Evolutionary conservation across 2,797 vertebrate species (phyloP).

Genomic region (Liasis olivaceus): DNA sequence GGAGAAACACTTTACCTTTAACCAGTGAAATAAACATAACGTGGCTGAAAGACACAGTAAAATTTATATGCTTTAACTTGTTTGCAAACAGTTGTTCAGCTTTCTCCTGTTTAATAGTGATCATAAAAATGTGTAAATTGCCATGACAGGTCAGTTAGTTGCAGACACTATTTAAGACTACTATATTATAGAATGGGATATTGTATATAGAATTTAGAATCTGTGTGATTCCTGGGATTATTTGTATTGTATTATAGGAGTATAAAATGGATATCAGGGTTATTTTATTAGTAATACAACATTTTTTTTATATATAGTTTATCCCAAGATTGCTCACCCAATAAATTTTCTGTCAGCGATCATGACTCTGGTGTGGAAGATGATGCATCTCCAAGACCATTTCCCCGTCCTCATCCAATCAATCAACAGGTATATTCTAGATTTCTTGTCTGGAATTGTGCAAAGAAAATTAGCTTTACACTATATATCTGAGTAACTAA

Average conservation of each 20-base stretch:
- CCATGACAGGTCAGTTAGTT: neutral
- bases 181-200: neutral
- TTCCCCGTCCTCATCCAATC: constrained; percentile 89
- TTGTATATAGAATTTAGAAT: neutral
- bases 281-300: neutral
- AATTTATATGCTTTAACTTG: neutral
- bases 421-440: constrained; percentile 82
- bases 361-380: constrained; percentile 94
- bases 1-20: neutral
- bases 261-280: neutral
- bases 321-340: constrained; percentile 64
- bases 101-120: neutral
- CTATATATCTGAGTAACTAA: neutral
- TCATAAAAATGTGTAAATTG: neutral
- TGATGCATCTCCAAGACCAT: constrained; percentile 91
- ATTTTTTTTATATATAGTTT: constrained; percentile 52
- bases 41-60: accelerated
- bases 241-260: neutral
- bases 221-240: neutral
- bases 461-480: neutral
- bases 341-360: constrained; percentile 79
- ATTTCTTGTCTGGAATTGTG: neutral
- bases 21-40: neutral
- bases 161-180: neutral
- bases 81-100: neutral